Base-by-base conservation (phyloP, 2,888 invertebrate genomes). In the Andrena haemorrhoa region DNA sequence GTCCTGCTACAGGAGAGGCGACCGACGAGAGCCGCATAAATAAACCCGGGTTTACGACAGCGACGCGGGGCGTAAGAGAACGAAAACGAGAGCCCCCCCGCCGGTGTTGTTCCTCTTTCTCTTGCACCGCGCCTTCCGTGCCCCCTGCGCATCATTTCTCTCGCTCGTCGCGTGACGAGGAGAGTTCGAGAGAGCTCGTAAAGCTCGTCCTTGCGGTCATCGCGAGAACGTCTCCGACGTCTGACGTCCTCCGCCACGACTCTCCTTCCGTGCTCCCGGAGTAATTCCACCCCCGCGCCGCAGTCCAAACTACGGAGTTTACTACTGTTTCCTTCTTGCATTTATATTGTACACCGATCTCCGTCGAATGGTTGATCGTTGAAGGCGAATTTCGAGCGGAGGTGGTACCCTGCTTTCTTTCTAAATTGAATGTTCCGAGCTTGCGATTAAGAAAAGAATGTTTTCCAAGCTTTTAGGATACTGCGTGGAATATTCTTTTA, bases 11-110 rank as follows among this genome's bases (percentile, higher is more conserved):
- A 92, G 90, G 90, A 91, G 90, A 91, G 90, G 90, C 88, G 83
- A 79, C 86, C 85, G 85, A 93, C 93, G 93, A 92, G 93, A 91
- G 90, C 88, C 89, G 93, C 93, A 93, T 93, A 93, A 93, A 93
- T 93, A 93, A 93, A 90, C 92, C 87, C 89, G 88, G 89, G 90
- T 93, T 93, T 93, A 93, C 93, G 93, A 93, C 84, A 84, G 77
- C 86, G 84, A 77, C 84, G 85, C 80, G 68, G 77, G 70, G 66
- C 75, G 81, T 81, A 80, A 72, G 73, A 84, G 81, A 84, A 78
- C 84, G 84, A 87, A 88, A 85, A 80, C 79, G 87, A 89, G 87
- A 89, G 87, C 66, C 75, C 73, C 72, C 77, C 68, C 77, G 56
- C 68, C 77, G 56, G n/a, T 51, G 56, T 47, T 72, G 53, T 72